A percentile compares a stretch with the other conserved stretches of the same genome.
phyloP scores from a whole-genome alignment of 1,140 invertebrate species.

The Rhopalosiphum padi region DNA sequence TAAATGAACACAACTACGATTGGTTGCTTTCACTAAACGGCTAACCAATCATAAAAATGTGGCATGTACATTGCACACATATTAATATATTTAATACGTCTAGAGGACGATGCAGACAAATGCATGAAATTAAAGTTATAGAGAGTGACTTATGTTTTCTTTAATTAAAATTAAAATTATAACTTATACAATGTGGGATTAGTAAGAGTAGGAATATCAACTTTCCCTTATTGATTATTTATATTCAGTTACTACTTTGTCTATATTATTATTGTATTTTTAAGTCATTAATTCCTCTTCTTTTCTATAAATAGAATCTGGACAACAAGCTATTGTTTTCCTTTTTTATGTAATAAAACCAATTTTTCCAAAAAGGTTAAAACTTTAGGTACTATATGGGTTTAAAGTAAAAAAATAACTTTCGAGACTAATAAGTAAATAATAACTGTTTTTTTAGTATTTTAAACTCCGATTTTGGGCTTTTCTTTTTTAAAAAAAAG shows the following conservation, averaged over 20 bases:
- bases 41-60: not conserved
- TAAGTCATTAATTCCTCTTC: not conserved
- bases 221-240: not conserved
- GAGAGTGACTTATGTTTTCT: not conserved
- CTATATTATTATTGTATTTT: not conserved
- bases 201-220: not conserved
- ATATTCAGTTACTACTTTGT: not conserved
- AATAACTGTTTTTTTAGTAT: no score
- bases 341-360: no score
- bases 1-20: not conserved
- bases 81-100: not conserved
- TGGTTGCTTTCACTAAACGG: not conserved
- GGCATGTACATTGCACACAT: not conserved
- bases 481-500: no score
- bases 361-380: no score
- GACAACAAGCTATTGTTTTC: not conserved
- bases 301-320: not conserved
- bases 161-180: not conserved
- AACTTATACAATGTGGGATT: not conserved
- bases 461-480: no score
- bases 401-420: no score
- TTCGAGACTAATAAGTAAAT: no score
- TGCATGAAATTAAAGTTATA: not conserved
- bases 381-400: no score
- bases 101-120: not conserved